These are phyloP conservation scores for Eptatretus burgeri DNA, from an alignment of 2,113 vertebrate genomes.

Conservation along the genomic window DNA sequence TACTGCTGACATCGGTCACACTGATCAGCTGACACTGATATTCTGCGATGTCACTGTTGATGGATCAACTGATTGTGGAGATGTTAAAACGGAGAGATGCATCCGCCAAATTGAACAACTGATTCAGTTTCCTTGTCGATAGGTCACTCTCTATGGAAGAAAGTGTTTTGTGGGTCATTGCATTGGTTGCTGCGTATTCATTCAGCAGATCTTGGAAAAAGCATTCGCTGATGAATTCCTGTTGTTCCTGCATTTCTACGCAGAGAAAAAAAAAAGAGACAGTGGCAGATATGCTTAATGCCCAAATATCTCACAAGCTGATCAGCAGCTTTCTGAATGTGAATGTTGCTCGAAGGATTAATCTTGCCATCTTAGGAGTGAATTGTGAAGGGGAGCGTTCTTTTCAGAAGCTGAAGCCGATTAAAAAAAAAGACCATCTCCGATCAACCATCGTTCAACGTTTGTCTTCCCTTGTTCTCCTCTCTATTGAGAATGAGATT, in stretches of 20 bases:
- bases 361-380: not conserved
- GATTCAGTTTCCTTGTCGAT: conserved; percentile 2
- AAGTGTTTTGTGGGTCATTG: not conserved
- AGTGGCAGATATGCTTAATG: conserved; percentile 3
- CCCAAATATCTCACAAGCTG: conserved; percentile 1
- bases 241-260: not conserved
- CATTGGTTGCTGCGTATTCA: not conserved
- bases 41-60: too few species aligned
- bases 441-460: conserved; percentile 1
- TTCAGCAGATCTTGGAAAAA: not conserved
- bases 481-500: not conserved
- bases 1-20: too few species aligned
- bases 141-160: not conserved
- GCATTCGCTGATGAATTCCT: not conserved
- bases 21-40: too few species aligned
- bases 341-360: not conserved
- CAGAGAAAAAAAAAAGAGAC: not conserved
- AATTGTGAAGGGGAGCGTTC: not conserved
- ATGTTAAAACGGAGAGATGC: not conserved
- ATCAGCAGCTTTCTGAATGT: not conserved
- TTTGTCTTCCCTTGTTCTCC: not conserved
- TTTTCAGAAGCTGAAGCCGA: not conserved
- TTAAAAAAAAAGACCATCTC: not conserved
- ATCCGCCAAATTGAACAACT: not conserved
- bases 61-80: not conserved